Conservation (phyloP, 1,140 invertebrate species). For the Sycophaga agraensis region DNA sequence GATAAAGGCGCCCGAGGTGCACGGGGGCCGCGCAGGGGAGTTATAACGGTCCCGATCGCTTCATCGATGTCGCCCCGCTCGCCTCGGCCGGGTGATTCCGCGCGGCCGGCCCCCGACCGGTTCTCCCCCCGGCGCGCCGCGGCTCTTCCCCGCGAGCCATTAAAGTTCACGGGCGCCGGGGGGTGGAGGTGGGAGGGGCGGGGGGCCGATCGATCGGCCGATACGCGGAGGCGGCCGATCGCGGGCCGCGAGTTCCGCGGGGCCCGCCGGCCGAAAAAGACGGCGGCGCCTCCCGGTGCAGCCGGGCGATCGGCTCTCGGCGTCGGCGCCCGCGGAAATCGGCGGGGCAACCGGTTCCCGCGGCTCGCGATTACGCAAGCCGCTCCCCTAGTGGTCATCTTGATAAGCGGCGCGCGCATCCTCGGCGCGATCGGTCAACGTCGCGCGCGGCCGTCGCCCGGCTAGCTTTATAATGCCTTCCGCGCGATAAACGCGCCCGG, state of each 20-base stretch:
- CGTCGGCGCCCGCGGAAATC: too few relatives aligned
- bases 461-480: too few relatives aligned
- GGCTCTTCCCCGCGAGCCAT: constrained; percentile 1
- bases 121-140: not conserved
- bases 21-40: not conserved
- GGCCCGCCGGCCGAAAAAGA: not conserved
- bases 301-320: not conserved
- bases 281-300: not conserved
- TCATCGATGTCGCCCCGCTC: constrained; percentile 18
- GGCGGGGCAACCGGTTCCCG: too few relatives aligned
- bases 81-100: constrained; percentile 3
- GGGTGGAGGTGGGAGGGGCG: not conserved
- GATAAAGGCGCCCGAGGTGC: not conserved
- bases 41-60: constrained; percentile 21
- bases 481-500: too few relatives aligned
- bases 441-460: constrained; percentile 6
- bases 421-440: constrained; percentile 30
- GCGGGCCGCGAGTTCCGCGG: not conserved
- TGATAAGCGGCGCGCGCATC: constrained; percentile 1
- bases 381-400: not conserved
- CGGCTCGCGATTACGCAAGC: too few relatives aligned
- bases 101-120: constrained; percentile 2
- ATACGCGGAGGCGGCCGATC: too few relatives aligned
- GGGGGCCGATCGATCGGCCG: too few relatives aligned
- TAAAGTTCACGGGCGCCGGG: constrained; percentile 9